Evolutionary conservation across 2,888 invertebrate species (phyloP), one percentile per base, ranked within the genome.

Genomic region (Elysia crispata): DNA sequence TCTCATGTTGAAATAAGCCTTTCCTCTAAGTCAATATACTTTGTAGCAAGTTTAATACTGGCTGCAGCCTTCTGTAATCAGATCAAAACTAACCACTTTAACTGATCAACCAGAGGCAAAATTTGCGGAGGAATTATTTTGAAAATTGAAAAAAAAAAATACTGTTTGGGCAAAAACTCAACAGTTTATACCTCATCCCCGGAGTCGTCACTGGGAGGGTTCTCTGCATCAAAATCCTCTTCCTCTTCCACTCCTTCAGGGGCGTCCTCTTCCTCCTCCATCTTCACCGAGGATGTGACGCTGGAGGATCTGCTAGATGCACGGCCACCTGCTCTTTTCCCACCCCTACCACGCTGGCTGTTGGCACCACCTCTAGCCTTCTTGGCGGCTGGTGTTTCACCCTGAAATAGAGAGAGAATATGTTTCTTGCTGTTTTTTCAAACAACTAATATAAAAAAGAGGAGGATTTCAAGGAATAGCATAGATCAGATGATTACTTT

Each of bases 181-280:
- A n/a, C 41, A 41, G 41, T 6, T 31, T 60, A 54, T 50, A 89
- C 90, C 86, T 89, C 89, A 84, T 89, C 89, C 41, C 86, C 87
- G 8, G 88, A 86, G 78, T 90, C 86, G 75, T 89, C 89, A 33
- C 86, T 86, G 3, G 87, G 85, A 20, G 88, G 78, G 8, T 84
- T 76, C 30, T 74, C 84, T 13, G 86, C 88, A 77, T 88, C 89
- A 81, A 83, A 86, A 74, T 88, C 88, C 41, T 87, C 87, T n/a
- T 87, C 87, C 41, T 41, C 41, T 6, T 11, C 41, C 5, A 3
- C 41, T 41, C 41, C 41, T 41, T 11, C 41, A 41, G 5, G 5
- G 11, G 41, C 5, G 1, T 85, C 85, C 25, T 85, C 85, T 31
- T 82, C 84, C 28, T 83, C 85, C 28, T 82, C 41, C 80, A 31